These are phyloP conservation scores for Sitodiplosis mosellana DNA, from an alignment of 1,140 invertebrate species.

Conservation along the genomic window DNA sequence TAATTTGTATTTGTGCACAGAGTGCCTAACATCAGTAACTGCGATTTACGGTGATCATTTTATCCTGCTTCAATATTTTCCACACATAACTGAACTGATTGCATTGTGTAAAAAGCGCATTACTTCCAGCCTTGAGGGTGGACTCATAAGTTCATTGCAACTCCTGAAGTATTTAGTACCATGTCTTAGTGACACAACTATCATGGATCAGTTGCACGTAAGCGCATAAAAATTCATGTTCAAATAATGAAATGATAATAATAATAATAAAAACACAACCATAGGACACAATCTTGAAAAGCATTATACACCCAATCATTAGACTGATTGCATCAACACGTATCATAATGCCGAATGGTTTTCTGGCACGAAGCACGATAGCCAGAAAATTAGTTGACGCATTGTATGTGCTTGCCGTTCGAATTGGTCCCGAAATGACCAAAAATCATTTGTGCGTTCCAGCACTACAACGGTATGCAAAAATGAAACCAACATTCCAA, in stretches of 20 bases:
- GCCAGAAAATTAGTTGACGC: slow-evolving; percentile 65
- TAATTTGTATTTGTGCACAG: too few species aligned
- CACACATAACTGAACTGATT: slow-evolving; percentile 72
- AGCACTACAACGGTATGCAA: slow-evolving; percentile 37
- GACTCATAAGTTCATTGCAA: slow-evolving; percentile 66
- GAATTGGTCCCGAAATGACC: slow-evolving; percentile 71
- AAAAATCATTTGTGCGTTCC: slow-evolving; percentile 54
- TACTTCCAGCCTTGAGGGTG: slow-evolving; percentile 69
- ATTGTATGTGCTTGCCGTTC: slow-evolving; percentile 54
- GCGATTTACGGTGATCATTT: slow-evolving; percentile 85
- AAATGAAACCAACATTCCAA: too few species aligned
- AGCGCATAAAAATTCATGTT: too few species aligned
- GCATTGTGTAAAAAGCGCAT: slow-evolving; percentile 55
- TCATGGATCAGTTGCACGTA: slow-evolving; percentile 74
- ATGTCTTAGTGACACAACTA: slow-evolving; percentile 60
- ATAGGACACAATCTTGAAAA: slow-evolving; percentile 51
- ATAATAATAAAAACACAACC: too few species aligned
- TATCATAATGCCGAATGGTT: slow-evolving; percentile 61
- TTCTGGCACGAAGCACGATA: slow-evolving; percentile 46
- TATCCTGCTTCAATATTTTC: slow-evolving; percentile 84
- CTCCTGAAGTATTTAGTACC: slow-evolving; percentile 63
- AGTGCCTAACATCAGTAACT: too few species aligned
- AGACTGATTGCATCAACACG: slow-evolving; percentile 51
- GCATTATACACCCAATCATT: slow-evolving; percentile 59
- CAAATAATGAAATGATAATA: too few species aligned